A percentile compares a stretch with the other conserved stretches of the same genome.
Evolutionary conservation across 53 echinoderm and acorn worm species (phyloP).

Genomic region (Crossaster papposus): DNA sequence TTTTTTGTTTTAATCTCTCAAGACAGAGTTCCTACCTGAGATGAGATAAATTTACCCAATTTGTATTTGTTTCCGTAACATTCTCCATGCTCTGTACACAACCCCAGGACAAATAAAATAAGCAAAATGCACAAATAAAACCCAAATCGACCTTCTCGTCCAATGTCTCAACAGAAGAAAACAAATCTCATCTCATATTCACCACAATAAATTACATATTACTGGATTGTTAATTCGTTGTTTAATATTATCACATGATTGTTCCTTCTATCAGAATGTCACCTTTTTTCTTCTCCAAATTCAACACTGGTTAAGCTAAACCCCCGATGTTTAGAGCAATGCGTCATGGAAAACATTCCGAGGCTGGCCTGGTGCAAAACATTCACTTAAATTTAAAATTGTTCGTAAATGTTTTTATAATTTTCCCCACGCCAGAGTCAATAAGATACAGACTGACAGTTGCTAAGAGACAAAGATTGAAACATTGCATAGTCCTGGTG

Average conservation of each 20-base stretch:
- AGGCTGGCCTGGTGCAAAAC: neutral
- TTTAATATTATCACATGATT: neutral
- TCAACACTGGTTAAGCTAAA: slow-evolving; percentile 18
- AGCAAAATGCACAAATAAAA: slow-evolving; percentile 60
- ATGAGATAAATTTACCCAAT: neutral
- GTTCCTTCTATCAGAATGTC: neutral
- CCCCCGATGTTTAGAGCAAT: neutral
- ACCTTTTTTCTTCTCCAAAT: neutral
- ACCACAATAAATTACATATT: neutral
- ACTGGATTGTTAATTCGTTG: neutral
- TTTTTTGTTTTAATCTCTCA: slow-evolving; percentile 27
- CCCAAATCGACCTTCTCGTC: neutral
- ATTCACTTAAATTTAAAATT: neutral
- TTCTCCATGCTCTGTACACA: neutral
- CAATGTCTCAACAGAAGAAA: neutral
- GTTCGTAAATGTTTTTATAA: too few relatives aligned
- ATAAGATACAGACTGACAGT: neutral
- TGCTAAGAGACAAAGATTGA: neutral
- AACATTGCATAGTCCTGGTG: slow-evolving; percentile 4
- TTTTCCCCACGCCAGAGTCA: neutral
- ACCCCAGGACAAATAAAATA: slow-evolving; percentile 31
- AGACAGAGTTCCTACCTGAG: slow-evolving; percentile 50
- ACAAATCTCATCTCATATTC: slow-evolving; percentile 5
- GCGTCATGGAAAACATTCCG: neutral
- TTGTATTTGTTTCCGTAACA: neutral